phyloP scores from a whole-genome alignment of 2,113 vertebrate species.

The Candoia aspera region DNA sequence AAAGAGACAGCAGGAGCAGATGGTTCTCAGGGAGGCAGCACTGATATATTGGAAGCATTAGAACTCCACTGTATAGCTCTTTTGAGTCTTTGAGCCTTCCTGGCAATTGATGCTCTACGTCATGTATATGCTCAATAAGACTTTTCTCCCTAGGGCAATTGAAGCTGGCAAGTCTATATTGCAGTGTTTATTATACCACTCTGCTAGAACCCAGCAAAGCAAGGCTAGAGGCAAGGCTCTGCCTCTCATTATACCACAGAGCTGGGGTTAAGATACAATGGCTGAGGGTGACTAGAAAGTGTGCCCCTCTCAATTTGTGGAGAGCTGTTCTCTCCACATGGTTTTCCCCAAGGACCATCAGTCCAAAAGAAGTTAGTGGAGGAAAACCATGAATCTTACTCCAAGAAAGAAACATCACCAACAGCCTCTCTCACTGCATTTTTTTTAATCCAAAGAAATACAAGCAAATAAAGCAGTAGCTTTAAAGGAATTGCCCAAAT shows the following conservation, averaged over 20 bases:
- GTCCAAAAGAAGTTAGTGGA: background rate
- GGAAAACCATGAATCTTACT: background rate
- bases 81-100: background rate
- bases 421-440: background rate
- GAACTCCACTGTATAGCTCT: background rate
- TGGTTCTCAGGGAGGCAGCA: background rate
- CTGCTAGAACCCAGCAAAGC: constrained; percentile 1
- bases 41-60: constrained; percentile 8
- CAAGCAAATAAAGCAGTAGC: background rate
- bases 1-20: background rate
- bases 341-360: background rate
- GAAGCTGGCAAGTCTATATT: background rate
- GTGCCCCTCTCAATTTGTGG: background rate
- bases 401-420: background rate
- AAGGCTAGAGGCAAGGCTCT: background rate
- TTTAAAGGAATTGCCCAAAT: background rate
- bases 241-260: constrained; percentile 16
- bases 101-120: background rate
- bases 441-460: background rate
- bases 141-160: background rate
- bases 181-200: background rate
- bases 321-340: background rate
- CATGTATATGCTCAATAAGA: background rate
- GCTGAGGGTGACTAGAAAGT: background rate
- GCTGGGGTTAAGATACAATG: background rate